These are phyloP conservation scores for Hydra vulgaris DNA, from an alignment of 30 jellyfish, hydroid and myxozoan genomes.

Conservation along the genomic window DNA sequence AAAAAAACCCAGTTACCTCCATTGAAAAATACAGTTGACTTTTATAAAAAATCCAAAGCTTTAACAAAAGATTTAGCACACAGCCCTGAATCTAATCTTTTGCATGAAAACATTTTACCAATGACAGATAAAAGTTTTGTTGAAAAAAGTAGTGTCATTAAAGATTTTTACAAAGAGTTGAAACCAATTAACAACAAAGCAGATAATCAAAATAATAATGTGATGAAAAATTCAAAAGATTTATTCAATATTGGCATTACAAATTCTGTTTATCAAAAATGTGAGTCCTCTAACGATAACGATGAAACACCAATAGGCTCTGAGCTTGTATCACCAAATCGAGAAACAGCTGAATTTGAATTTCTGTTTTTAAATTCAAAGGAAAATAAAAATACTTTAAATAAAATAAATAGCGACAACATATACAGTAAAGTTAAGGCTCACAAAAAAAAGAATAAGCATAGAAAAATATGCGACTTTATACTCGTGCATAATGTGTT, in stretches of 20 bases:
- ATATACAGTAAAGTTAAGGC: too few species aligned
- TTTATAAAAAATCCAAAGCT: background rate
- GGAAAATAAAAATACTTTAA: too few species aligned
- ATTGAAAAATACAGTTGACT: background rate
- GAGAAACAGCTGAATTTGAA: too few species aligned
- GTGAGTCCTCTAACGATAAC: too few species aligned
- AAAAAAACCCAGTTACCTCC: background rate
- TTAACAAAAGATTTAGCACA: background rate
- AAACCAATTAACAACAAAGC: background rate
- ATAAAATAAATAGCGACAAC: too few species aligned
- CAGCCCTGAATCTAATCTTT: background rate
- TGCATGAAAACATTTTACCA: background rate
- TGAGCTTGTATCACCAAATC: too few species aligned
- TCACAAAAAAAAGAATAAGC: background rate
- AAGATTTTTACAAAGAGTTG: constrained; percentile 1
- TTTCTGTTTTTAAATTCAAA: too few species aligned
- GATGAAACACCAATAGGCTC: too few species aligned
- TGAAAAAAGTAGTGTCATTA: background rate
- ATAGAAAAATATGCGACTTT: constrained; percentile 34
- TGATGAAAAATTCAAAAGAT: background rate
- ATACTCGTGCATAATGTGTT: constrained; percentile 42
- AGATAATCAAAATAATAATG: background rate
- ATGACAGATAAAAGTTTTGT: background rate
- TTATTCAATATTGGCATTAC: background rate
- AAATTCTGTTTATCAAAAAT: too few species aligned